Base-by-base conservation (phyloP, 1,140 invertebrate species). In the Popillia japonica region DNA sequence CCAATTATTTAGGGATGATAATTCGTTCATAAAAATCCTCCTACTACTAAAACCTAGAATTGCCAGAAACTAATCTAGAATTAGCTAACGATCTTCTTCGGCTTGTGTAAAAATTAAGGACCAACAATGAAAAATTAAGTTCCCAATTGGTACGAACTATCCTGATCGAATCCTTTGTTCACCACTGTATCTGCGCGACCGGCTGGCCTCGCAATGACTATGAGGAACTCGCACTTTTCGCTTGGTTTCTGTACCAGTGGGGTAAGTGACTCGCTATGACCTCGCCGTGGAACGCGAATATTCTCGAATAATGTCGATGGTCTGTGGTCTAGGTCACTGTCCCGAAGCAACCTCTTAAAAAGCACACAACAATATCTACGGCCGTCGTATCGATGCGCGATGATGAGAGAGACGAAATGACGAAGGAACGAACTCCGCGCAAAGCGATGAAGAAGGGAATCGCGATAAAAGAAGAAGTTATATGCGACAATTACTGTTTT, bases 181-280 rank as follows among this genome's bases (percentile, higher is more conserved):
- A 64, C 22, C 10, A 22, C 9, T 22, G 22, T 68, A 68, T 8
- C 61, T 27, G 11, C 9, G 22, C 9, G 61, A 20, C 61, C 61
- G 61, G 61, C 61, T 68, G 22, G 61, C 61, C 61, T 68, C 17
- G 61, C 61, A 68, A 76, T 73, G 78, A 75, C 77, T 40, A 76
- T 64, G 78, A 78, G 74, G 64, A 78, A 77, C 75, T 48, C 79
- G 81, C 81, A 83, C 80, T 82, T 82, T 83, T 83, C 80, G 82
- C 76, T 42, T 22, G 42, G 77, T 84, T 82, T 83, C 81, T 83
- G 83, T 84, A 83, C 82, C 81, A 83, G 55, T 84, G 82, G 83
- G 83, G 83, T 84, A 84, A 83, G 83, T 84, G 83, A 84, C 83
- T 84, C 78, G 76, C 76, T 75, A 75, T 84, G 83, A 84, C 83